Evolutionary conservation across 2,888 invertebrate genomes (phyloP).

Genomic region (Epirrhoe tristata): DNA sequence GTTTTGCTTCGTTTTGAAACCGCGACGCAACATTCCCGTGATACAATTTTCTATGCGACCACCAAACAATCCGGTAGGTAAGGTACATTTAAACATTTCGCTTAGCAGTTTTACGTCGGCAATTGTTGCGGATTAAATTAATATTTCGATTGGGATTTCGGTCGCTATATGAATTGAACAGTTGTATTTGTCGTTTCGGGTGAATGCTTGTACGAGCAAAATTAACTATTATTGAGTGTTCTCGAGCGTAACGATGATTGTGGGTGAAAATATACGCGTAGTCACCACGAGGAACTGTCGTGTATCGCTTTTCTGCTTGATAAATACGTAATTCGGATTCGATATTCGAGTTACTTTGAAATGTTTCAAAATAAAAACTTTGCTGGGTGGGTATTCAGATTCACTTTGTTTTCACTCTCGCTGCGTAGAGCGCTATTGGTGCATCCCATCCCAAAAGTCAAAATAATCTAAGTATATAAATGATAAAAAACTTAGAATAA

Average conservation of each 20-base stretch:
- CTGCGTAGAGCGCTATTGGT: too few species aligned
- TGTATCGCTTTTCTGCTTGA: constrained; percentile 39
- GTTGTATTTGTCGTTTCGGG: constrained; percentile 43
- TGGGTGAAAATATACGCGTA: constrained; percentile 47
- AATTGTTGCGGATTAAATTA: constrained; percentile 51
- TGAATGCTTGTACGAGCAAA: constrained; percentile 46
- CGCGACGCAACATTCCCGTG: constrained; percentile 53
- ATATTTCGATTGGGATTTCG: constrained; percentile 51
- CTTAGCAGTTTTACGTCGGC: constrained; percentile 45
- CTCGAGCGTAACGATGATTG: constrained; percentile 49
- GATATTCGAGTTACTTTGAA: constrained; percentile 1
- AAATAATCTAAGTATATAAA: too few species aligned
- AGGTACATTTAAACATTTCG: constrained; percentile 36
- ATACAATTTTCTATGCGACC: constrained; percentile 57
- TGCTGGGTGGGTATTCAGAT: too few species aligned
- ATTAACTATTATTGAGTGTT: constrained; percentile 51
- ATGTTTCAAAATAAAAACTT: too few species aligned
- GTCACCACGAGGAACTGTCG: constrained; percentile 24
- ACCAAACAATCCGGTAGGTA: constrained; percentile 51
- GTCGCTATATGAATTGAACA: constrained; percentile 37
- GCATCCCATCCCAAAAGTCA: too few species aligned
- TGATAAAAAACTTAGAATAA: background rate
- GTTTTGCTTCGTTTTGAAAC: constrained; percentile 59
- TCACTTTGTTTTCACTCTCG: too few species aligned
- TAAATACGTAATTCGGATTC: background rate